phyloP scores from a whole-genome alignment of 92 coral and sea anemone species.

The Bergia puertoricense region DNA sequence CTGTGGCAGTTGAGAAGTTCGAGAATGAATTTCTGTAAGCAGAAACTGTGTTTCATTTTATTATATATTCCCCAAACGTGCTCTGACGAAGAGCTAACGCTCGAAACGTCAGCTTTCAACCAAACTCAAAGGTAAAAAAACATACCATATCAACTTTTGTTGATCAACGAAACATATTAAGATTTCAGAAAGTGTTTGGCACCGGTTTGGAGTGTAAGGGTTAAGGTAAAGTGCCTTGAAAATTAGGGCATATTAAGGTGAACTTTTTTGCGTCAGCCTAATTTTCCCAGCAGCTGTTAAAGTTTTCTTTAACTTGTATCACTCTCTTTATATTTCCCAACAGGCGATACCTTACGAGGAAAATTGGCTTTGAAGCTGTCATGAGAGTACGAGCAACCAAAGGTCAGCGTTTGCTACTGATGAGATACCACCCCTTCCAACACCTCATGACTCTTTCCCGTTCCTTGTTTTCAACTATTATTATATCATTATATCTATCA shows the following conservation, averaged over 20 bases:
- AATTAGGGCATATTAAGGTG: no score
- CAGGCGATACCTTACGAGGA: conserved; percentile 96
- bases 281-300: neutral
- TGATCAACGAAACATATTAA: no score
- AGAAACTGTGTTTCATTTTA: neutral
- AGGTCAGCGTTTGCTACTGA: conserved; percentile 56
- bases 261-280: neutral
- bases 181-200: no score
- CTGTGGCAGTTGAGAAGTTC: conserved; percentile 83
- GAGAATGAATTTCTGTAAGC: conserved; percentile 90
- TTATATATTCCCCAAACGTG: neutral
- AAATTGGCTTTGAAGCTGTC: conserved; percentile 98
- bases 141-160: no score
- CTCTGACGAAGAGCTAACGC: no score
- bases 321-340: neutral
- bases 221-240: no score
- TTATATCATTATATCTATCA: no score
- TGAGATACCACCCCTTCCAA: neutral
- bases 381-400: conserved; percentile 98
- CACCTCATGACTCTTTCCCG: neutral
- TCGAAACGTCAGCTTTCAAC: no score
- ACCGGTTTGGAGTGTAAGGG: no score
- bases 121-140: no score
- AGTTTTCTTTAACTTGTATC: neutral
- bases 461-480: no score